Conservation (phyloP, 2,888 invertebrate species). For the Eupithecia pulchellata region DNA sequence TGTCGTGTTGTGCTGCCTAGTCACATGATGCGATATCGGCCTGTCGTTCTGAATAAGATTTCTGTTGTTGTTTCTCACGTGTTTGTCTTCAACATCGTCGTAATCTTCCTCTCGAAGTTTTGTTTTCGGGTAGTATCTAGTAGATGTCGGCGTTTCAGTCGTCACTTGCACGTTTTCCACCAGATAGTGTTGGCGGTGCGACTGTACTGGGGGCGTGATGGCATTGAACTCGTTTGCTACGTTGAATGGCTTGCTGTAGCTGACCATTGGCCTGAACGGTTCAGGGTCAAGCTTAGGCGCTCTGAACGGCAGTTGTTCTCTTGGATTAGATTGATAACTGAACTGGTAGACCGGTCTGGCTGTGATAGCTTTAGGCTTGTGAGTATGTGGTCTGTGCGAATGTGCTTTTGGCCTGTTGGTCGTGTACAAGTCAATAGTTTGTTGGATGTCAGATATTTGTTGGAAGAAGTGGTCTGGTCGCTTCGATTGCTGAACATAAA, state of each 20-base stretch:
- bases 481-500: conserved; percentile 73
- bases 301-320: conserved; percentile 77
- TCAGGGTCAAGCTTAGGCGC: conserved; percentile 85
- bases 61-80: conserved; percentile 64
- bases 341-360: conserved; percentile 89
- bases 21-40: conserved; percentile 61
- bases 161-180: conserved; percentile 78
- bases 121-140: conserved; percentile 80
- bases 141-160: conserved; percentile 81
- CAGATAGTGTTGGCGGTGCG: conserved; percentile 76
- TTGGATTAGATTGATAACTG: conserved; percentile 87
- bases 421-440: conserved; percentile 87
- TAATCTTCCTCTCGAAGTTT: conserved; percentile 81
- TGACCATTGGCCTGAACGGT: conserved; percentile 88
- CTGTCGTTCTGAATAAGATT: conserved; percentile 74
- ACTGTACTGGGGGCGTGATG: conserved; percentile 71
- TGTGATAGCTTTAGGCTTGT: conserved; percentile 81
- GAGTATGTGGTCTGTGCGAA: conserved; percentile 67
- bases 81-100: conserved; percentile 66
- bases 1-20: conserved; percentile 77
- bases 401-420: conserved; percentile 84
- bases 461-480: conserved; percentile 86
- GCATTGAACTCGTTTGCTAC: conserved; percentile 76
- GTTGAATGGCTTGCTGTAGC: conserved; percentile 82
- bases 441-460: conserved; percentile 88